Conservation (phyloP, 2,113 vertebrate species). For the Hiodon alosoides region DNA sequence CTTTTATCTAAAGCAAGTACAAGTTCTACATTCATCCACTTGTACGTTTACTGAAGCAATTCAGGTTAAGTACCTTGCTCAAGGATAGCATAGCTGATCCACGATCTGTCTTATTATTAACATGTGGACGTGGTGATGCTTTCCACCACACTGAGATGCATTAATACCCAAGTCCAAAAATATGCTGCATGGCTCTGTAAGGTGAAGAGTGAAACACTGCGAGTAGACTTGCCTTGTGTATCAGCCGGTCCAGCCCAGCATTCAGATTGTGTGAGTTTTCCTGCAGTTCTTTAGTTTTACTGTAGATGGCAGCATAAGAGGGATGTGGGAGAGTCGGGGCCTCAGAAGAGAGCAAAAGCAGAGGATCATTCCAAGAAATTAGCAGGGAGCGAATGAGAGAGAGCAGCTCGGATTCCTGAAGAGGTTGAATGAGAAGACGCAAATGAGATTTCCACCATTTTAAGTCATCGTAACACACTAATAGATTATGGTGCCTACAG, state of each 20-base stretch:
- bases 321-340: slow-evolving; percentile 53
- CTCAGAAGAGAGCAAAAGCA: slow-evolving; percentile 47
- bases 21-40: neutral
- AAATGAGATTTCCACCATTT: neutral
- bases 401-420: slow-evolving; percentile 58
- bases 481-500: too few species aligned
- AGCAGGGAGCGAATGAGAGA: slow-evolving; percentile 64
- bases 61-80: too few species aligned
- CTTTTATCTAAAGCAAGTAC: neutral
- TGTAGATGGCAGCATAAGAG: slow-evolving; percentile 49
- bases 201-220: neutral
- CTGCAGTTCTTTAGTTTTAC: slow-evolving; percentile 58
- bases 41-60: neutral
- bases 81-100: too few species aligned
- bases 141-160: neutral
- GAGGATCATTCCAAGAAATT: slow-evolving; percentile 60
- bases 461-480: too few species aligned
- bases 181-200: neutral
- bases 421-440: neutral
- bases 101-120: too few species aligned
- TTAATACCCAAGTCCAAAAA: neutral
- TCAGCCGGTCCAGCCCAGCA: slow-evolving; percentile 57
- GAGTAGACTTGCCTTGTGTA: slow-evolving; percentile 46
- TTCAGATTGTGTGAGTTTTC: slow-evolving; percentile 55
- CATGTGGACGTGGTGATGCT: too few species aligned